Percentiles rank a stretch among this genome's conserved stretches.
Conservation (phyloP, 2,888 invertebrate species). For the Fissipunctia ypsillon region DNA sequence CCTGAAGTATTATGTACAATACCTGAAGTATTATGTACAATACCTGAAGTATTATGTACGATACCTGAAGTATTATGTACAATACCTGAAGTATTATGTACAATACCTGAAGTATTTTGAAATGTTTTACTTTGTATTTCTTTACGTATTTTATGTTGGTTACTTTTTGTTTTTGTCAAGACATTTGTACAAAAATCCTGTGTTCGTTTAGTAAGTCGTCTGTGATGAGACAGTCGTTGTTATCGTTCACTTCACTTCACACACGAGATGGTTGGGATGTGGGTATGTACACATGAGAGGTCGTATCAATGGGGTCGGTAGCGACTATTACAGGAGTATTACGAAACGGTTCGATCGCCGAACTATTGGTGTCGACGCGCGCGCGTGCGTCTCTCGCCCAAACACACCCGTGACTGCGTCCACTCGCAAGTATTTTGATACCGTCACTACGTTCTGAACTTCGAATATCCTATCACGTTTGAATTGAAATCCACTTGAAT, state of each 20-base stretch:
- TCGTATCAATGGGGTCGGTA: constrained; percentile 71
- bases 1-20: constrained; percentile 21
- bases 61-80: too few species aligned
- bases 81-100: too few species aligned
- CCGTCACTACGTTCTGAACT: constrained; percentile 47
- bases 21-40: too few species aligned
- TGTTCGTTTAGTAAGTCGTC: constrained; percentile 29
- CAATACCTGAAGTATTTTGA: too few species aligned
- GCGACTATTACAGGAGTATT: constrained; percentile 72
- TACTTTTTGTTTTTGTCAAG: constrained; percentile 17
- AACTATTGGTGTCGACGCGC: constrained; percentile 66
- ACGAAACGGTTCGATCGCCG: constrained; percentile 78
- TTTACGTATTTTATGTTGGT: background rate
- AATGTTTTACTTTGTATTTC: constrained; percentile 9
- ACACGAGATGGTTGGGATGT: constrained; percentile 66
- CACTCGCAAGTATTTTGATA: constrained; percentile 58
- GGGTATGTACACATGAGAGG: constrained; percentile 74
- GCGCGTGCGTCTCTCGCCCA: constrained; percentile 74
- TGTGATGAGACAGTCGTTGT: constrained; percentile 41
- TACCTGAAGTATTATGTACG: too few species aligned
- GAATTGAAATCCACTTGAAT: constrained; percentile 59
- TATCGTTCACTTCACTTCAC: constrained; percentile 68
- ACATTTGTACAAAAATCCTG: constrained; percentile 33
- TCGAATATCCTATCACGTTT: constrained; percentile 47
- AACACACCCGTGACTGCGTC: constrained; percentile 72